These are phyloP conservation scores for Chrysogorgia sp. DNA, from an alignment of 92 coral and sea anemone genomes.

Conservation along the genomic window DNA sequence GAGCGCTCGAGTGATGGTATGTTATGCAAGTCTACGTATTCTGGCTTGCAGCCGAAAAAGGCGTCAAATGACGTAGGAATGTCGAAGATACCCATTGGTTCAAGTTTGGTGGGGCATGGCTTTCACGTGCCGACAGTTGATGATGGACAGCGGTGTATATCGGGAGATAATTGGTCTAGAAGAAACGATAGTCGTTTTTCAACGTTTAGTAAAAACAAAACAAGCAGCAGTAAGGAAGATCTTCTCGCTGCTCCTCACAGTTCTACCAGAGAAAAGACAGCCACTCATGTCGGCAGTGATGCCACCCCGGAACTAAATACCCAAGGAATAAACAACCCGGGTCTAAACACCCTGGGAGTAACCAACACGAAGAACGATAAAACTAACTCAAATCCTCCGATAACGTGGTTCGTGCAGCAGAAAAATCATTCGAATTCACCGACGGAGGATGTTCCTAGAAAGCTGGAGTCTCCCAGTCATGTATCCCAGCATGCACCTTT, in stretches of 20 bases:
- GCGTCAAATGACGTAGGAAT: neutral
- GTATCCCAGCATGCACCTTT: neutral
- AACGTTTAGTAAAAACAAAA: slow-evolving; percentile 13
- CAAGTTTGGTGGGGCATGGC: neutral
- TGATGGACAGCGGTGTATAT: neutral
- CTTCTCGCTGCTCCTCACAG: neutral
- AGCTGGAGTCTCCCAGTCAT: neutral
- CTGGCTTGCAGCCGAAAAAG: neutral
- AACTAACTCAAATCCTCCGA: neutral
- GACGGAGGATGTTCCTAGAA: neutral
- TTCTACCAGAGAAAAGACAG: neutral
- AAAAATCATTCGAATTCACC: neutral
- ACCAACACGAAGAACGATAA: neutral
- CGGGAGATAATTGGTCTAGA: neutral
- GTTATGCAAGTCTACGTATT: slow-evolving; percentile 6
- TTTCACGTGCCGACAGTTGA: neutral
- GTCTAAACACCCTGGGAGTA: neutral
- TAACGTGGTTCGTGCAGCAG: slow-evolving; percentile 22
- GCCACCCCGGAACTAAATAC: neutral
- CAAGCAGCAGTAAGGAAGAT: neutral
- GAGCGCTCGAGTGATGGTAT: slow-evolving; percentile 3
- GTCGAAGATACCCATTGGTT: neutral
- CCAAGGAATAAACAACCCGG: neutral
- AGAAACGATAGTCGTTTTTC: slow-evolving; percentile 11
- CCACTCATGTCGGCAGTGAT: too few relatives aligned